Conservation (phyloP, 2,113 vertebrate species). For the Sylvicapra grimmia region DNA sequence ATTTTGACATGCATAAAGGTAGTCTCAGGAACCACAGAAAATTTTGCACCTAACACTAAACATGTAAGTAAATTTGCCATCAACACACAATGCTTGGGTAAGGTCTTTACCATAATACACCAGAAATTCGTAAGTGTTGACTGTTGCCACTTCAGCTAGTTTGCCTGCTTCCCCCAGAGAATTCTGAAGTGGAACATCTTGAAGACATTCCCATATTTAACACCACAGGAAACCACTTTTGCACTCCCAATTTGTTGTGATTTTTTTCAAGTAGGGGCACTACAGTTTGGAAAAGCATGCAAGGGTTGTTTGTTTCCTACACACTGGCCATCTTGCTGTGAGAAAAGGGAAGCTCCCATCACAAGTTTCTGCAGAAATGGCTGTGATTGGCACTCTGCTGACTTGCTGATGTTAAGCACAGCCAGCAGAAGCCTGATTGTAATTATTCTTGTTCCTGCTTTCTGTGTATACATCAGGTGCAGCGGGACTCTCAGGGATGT, state of each 20-base stretch:
- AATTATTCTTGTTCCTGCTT: constrained; percentile 56
- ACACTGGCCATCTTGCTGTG: constrained; percentile 55
- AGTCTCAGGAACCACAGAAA: background rate
- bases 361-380: constrained; percentile 5
- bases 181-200: constrained; percentile 15
- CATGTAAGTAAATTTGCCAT: background rate
- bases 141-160: background rate
- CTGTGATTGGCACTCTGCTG: constrained; percentile 63
- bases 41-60: background rate
- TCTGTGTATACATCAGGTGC: constrained; percentile 60
- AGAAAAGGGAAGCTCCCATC: constrained; percentile 35
- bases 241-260: background rate
- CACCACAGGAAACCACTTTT: constrained; percentile 38
- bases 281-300: background rate
- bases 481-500: constrained; percentile 21
- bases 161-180: background rate
- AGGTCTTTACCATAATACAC: background rate
- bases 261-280: constrained; percentile 21
- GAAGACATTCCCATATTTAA: constrained; percentile 38
- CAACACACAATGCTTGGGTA: background rate
- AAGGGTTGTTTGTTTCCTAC: constrained; percentile 47
- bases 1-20: background rate
- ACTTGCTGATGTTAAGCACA: constrained; percentile 56
- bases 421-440: constrained; percentile 63
- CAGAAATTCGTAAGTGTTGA: background rate